A percentile compares a stretch with the other conserved stretches of the same genome.
phyloP scores from a whole-genome alignment of 2,888 invertebrate genomes.

The Germaria angustata region DNA sequence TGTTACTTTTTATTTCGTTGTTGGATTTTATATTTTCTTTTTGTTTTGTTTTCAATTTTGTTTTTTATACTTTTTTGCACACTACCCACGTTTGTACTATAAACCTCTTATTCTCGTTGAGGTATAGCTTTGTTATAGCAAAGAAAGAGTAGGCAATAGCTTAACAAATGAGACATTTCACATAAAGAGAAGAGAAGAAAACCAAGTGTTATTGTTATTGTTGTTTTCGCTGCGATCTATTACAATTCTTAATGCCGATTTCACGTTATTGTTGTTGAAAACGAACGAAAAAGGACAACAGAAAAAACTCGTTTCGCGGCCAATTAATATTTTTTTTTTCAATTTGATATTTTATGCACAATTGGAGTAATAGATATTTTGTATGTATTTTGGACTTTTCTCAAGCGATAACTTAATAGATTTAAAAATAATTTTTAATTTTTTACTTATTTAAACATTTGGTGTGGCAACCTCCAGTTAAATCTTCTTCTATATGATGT shows the following conservation, averaged over 20 bases:
- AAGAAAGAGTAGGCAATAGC: constrained; percentile 68
- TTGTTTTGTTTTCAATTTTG: constrained; percentile 57
- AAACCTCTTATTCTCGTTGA: constrained; percentile 52
- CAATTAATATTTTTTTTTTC: constrained; percentile 42
- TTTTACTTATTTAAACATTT: constrained; percentile 1
- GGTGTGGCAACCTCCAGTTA: constrained; percentile 19
- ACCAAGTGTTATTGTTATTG: constrained; percentile 48
- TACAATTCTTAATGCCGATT: constrained; percentile 70
- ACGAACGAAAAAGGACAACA: constrained; percentile 65
- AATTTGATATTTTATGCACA: constrained; percentile 41
- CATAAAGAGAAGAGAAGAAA: constrained; percentile 43
- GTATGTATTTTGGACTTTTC: background rate
- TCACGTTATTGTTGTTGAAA: constrained; percentile 55
- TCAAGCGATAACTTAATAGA: background rate
- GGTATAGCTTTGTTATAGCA: constrained; percentile 36
- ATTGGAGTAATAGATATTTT: constrained; percentile 30
- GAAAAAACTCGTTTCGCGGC: constrained; percentile 69
- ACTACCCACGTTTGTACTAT: constrained; percentile 63
- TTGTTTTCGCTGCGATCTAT: constrained; percentile 65
- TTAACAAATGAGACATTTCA: constrained; percentile 32
- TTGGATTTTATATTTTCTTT: constrained; percentile 57
- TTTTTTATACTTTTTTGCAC: constrained; percentile 61
- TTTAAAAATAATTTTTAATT: background rate
- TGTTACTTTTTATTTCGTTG: constrained; percentile 59
- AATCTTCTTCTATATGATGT: constrained; percentile 10